Evolutionary conservation across 2,888 invertebrate species (phyloP).

Genomic region (Julus scanicus): DNA sequence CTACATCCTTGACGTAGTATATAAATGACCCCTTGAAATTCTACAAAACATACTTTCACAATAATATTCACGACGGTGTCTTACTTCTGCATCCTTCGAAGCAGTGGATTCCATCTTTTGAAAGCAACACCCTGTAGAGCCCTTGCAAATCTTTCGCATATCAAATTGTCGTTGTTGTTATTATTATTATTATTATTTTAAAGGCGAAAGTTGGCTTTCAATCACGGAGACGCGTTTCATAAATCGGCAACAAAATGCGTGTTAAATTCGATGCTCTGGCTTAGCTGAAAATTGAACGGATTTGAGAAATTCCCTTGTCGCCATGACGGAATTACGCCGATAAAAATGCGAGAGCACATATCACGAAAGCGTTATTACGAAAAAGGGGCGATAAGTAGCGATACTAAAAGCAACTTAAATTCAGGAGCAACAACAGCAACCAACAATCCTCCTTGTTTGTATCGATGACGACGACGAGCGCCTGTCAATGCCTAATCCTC

Average conservation of each 20-base stretch:
- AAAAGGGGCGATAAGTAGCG: neutral
- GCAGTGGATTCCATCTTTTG: too few relatives aligned
- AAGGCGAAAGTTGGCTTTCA: neutral
- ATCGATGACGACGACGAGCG: neutral
- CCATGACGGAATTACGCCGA: constrained; percentile 1
- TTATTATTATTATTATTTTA: neutral
- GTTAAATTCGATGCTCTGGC: neutral
- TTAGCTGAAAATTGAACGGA: neutral
- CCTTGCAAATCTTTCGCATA: neutral
- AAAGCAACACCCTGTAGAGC: neutral
- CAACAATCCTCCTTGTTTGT: neutral
- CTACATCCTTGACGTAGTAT: too few relatives aligned
- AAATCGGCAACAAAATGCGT: neutral
- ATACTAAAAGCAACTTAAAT: neutral
- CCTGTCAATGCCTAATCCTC: constrained; percentile 19
- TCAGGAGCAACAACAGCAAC: neutral
- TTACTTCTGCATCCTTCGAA: too few relatives aligned
- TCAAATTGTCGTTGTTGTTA: neutral
- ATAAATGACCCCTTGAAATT: too few relatives aligned
- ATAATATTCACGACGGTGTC: too few relatives aligned
- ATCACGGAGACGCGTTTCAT: neutral
- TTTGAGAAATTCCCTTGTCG: neutral
- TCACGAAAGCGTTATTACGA: too few relatives aligned
- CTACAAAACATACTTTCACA: too few relatives aligned
- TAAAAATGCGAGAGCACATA: neutral